A percentile compares a stretch with the other conserved stretches of the same genome.
Evolutionary conservation across 92 coral and sea anemone species (phyloP).

Genomic region (Porites cylindrica): DNA sequence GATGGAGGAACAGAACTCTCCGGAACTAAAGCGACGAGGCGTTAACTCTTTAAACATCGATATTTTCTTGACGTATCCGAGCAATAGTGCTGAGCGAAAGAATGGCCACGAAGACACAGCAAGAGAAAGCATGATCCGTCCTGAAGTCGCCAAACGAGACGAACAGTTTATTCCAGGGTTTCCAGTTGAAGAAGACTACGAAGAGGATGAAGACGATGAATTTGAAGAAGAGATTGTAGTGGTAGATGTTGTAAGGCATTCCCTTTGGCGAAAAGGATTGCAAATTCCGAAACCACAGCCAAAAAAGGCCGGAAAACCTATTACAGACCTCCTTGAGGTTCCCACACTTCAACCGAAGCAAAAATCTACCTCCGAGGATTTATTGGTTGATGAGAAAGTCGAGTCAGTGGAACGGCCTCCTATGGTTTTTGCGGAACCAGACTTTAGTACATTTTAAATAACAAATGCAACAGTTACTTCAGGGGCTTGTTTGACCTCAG

Average conservation of each 20-base stretch:
- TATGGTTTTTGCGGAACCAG: background rate
- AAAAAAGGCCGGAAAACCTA: constrained; percentile 11
- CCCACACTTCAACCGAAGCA: constrained; percentile 3
- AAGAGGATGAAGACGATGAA: constrained; percentile 49
- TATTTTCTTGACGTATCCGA: constrained; percentile 22
- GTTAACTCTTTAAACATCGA: background rate
- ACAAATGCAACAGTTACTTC: too few relatives aligned
- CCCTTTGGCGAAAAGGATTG: constrained; percentile 31
- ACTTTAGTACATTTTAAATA: too few relatives aligned
- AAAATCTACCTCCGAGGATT: constrained; percentile 6
- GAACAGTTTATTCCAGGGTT: background rate
- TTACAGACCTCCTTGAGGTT: constrained; percentile 25
- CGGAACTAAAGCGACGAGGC: background rate
- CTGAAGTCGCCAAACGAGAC: constrained; percentile 34
- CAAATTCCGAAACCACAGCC: constrained; percentile 37
- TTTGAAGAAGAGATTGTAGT: constrained; percentile 41
- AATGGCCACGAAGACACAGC: background rate
- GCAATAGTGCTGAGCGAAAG: background rate
- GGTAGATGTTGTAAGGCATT: constrained; percentile 16
- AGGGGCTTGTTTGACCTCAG: too few relatives aligned
- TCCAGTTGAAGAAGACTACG: constrained; percentile 4
- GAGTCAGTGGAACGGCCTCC: constrained; percentile 26
- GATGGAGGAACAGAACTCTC: constrained; percentile 8
- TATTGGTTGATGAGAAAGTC: constrained; percentile 18
- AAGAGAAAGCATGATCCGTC: constrained; percentile 17